phyloP scores from a whole-genome alignment of 2,888 invertebrate genomes.

The Pediacus dermestoides region DNA sequence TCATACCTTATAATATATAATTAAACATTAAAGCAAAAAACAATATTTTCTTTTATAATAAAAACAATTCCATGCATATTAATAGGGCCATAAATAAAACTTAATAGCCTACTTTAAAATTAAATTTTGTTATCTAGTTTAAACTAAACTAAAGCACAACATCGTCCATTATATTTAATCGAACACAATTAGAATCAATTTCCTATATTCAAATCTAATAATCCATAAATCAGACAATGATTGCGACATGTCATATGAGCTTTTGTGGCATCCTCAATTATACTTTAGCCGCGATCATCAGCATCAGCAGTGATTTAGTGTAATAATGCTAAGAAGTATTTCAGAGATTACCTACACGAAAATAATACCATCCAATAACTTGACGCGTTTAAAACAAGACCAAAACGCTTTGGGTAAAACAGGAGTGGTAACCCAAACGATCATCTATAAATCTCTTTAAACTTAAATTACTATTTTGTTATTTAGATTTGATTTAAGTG shows the following conservation, averaged over 20 bases:
- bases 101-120: no score
- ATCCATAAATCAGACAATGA: slow-evolving; percentile 20
- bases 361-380: background rate
- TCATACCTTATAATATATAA: no score
- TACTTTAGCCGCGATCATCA: slow-evolving; percentile 9
- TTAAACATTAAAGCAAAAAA: no score
- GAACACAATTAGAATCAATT: slow-evolving; percentile 25
- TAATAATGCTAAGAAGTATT: background rate
- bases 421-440: slow-evolving; percentile 13
- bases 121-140: no score
- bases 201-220: slow-evolving; percentile 18
- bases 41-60: no score
- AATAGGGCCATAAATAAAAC: no score
- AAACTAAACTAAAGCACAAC: no score
- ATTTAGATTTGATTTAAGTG: slow-evolving; percentile 8
- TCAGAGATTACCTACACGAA: background rate
- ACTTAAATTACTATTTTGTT: slow-evolving; percentile 6
- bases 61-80: no score
- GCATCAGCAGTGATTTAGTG: slow-evolving; percentile 16
- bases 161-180: slow-evolving; percentile 15
- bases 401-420: slow-evolving; percentile 12
- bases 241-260: slow-evolving; percentile 11
- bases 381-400: background rate
- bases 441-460: slow-evolving; percentile 5
- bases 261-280: slow-evolving; percentile 12